Evolutionary conservation across 2,113 vertebrate species (phyloP), one percentile per base, ranked within the genome.

Genomic region (Patagioenas fasciata): DNA sequence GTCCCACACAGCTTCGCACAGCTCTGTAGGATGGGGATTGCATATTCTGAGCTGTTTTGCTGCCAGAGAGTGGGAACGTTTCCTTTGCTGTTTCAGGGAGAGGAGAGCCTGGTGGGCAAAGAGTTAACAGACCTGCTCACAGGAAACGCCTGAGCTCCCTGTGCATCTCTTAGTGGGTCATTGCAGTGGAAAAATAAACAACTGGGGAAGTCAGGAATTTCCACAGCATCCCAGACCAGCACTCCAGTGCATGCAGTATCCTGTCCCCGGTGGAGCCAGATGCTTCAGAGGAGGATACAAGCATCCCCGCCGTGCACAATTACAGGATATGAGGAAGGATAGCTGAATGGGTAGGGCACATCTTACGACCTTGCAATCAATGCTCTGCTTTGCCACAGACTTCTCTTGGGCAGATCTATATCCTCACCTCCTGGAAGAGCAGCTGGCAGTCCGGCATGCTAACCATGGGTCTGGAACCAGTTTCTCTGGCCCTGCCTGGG

Each of bases 101-200:
- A 70, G 40, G 28, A 36, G 65, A 19, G 17, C 29, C 56, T 88
- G 48, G 38, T 67, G 73, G 69, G 28, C 9, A 3, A 84, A 60
- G 69, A 72, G 93, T 96, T 95, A 96, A 95, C 20, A 77, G 54
- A 56, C 9, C n/a, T 83, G 26, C 67, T 74, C 48, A 75, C 80
- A 84, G 85, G 88, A 93, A 88, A 72, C 21, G 4, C 0, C 1
- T 48, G 2, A 54, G 44, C 64, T 92, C 71, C 64, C 50, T 73
- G 50, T 80, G 67, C 88, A 94, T 94, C 88, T 86, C 79, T 78
- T 93, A 64, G 53, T 91, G 85, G 95, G 81, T 92, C 57, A 34
- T 24, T 94, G 80, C 80, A 93, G 40, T 92, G 90, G 85, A 78
- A 96, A 96, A 95, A 94, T 67, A 95, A 97, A 95, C 85, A 95